Base-by-base conservation (phyloP, 2,797 vertebrate genomes). In the Chaetodon trifasciatus region DNA sequence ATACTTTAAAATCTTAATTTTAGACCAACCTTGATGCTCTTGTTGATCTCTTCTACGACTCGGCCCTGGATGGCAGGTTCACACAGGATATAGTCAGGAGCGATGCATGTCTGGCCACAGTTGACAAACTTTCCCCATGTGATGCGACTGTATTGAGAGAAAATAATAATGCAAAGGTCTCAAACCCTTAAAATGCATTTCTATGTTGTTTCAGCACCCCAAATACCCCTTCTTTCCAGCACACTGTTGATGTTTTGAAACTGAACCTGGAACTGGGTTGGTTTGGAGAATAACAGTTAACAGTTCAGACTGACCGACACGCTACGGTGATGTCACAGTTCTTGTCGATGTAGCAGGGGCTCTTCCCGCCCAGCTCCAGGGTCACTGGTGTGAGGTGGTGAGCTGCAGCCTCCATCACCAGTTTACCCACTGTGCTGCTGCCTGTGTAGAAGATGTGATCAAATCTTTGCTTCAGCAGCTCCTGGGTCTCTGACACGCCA, bases 81-180 rank as follows among this genome's bases (percentile, higher is more conserved):
- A 24, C 98, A 99, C 47, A 99, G 94, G 69, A 99, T 67, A 76
- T 97, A 99, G 90, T 99, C 98, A 0, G 98, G 98, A 66, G 98
- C 97, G 0, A 99, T 96, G 91, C 98, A 99, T 0, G 96, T 98
- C 78, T 99, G 98, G 6, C 98, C 98, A 10, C 97, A 97, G 83
- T 98, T 99, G 55, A 93, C 66, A 84, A 95, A 98, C 83, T 98
- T 98, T 4, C 97, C 97, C 97, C 98, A 99, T 0, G 97, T 93
- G 81, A 99, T 95, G 2, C 97, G 96, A 70, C 98, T 99, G 49
- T 4, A 79, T 64, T 81, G 96, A 94, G 74, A 94, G 23, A 61
- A 44, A 21, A 64, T 6, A 50, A 37, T 3, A 0, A 64, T 17
- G 9, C 8, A 35, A 19, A 28, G 5, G 11, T 12, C 12, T 58